Evolutionary conservation across 2,888 invertebrate species (phyloP), one percentile per base, ranked within the genome.

Genomic region (Apamea crenata): DNA sequence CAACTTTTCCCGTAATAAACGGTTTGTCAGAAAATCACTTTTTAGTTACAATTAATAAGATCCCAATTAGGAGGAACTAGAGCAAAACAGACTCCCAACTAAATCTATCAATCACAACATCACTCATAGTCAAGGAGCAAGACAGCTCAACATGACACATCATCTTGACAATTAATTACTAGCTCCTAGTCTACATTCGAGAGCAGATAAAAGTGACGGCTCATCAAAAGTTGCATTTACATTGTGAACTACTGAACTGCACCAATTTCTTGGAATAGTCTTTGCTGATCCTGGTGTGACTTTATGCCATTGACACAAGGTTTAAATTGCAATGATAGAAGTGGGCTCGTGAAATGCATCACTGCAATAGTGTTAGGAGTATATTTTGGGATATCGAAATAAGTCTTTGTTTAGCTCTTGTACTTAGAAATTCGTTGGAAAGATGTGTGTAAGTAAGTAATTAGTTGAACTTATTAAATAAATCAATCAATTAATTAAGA

Each of bases 101-200:
- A 70, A 78, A 63, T 66, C 75, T 75, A 47, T 77, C 86, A 84
- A 82, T 84, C 86, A 81, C 50, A 21, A 12, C n/a, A 68, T 84
- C 84, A 86, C 78, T 82, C 74, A 68, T 74, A 85, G 73, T 85
- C 77, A 40, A 73, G 14, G 74, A 88, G 77, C 65, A 16, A 75
- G 75, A 76, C 80, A 78, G 16, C 50, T 36, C 36, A 65, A 85
- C 77, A 78, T 29, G 84, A 75, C 81, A 87, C 87, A 73, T 87
- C 80, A 80, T 80, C 63, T 75, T 73, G 77, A 81, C 78, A 85
- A 83, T 86, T 87, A 88, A 88, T 83, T 86, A 81, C 65, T 29
- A 74, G 71, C 83, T 83, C 74, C 73, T 71, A 36, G 77, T 70
- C 69, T 81, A 78, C 50, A 75, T 83, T 80, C 44, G 61, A 71